Percentiles rank a stretch among this genome's conserved stretches.
Evolutionary conservation across 2,888 invertebrate genomes (phyloP).

Genomic region (Notodonta dromedarius): DNA sequence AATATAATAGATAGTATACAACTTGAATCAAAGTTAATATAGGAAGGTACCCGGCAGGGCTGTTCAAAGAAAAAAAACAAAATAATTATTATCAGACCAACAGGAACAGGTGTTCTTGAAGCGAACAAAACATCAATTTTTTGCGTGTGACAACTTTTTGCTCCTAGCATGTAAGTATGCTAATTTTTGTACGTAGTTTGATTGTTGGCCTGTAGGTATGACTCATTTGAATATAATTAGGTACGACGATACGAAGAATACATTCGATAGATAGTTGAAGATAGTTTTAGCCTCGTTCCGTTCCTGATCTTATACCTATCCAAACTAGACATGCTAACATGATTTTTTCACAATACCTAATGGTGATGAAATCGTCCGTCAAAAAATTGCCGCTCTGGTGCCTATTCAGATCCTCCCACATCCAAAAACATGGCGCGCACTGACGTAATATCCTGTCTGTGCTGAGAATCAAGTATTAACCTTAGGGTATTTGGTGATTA

Average conservation of each 20-base stretch:
- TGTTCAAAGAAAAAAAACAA: too few relatives aligned
- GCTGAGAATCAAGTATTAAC: constrained; percentile 32
- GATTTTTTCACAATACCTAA: constrained; percentile 11
- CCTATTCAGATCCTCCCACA: constrained; percentile 25
- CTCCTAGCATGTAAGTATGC: constrained; percentile 1
- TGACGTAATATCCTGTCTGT: constrained; percentile 52
- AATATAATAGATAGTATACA: too few relatives aligned
- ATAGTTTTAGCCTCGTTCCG: constrained; percentile 2
- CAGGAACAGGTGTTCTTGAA: neutral
- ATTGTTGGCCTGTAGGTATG: neutral
- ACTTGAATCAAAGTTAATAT: too few relatives aligned
- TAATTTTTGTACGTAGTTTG: neutral
- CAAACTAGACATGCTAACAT: constrained; percentile 7
- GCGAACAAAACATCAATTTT: neutral
- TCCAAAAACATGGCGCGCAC: constrained; percentile 28
- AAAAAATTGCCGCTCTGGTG: constrained; percentile 8
- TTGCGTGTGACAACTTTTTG: constrained; percentile 5
- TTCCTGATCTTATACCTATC: neutral
- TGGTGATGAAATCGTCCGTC: constrained; percentile 12
- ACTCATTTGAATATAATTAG: constrained; percentile 2
- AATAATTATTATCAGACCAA: too few relatives aligned
- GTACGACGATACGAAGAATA: neutral
- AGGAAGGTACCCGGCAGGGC: too few relatives aligned
- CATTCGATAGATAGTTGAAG: neutral
- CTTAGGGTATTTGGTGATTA: constrained; percentile 19